Evolutionary conservation across 2,113 vertebrate species (phyloP).

Genomic region (Ammodytes dubius): DNA sequence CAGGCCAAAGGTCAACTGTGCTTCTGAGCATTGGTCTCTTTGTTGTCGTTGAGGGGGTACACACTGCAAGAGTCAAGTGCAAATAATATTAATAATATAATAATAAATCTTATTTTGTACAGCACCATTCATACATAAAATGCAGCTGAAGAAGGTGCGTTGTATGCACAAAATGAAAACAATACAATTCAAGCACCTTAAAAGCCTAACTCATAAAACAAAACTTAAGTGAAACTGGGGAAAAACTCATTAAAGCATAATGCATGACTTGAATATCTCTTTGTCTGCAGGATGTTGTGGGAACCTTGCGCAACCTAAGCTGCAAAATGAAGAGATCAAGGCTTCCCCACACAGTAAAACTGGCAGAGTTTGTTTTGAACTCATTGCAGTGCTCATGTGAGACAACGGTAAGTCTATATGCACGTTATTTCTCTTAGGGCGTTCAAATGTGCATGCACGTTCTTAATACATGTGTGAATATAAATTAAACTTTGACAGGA

Average conservation of each 20-base stretch:
- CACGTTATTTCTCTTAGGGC: background rate
- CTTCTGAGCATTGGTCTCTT: background rate
- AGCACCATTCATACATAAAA: too few species aligned
- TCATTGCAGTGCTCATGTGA: constrained; percentile 45
- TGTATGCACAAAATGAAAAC: too few species aligned
- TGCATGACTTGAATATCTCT: background rate
- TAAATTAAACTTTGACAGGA: background rate
- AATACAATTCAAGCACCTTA: too few species aligned
- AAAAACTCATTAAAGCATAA: too few species aligned
- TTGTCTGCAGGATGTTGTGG: constrained; percentile 43
- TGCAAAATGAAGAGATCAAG: constrained; percentile 57
- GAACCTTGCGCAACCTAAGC: constrained; percentile 37
- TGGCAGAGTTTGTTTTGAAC: background rate
- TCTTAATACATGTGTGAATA: background rate
- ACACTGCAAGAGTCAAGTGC: background rate
- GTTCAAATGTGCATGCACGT: background rate
- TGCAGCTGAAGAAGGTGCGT: too few species aligned
- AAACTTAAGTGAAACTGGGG: too few species aligned
- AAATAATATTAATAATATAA: too few species aligned
- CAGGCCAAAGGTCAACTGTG: background rate
- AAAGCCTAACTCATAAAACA: too few species aligned
- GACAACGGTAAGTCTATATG: constrained; percentile 23
- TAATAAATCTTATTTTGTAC: too few species aligned
- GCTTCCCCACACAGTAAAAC: fast-evolving
- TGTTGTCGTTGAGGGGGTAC: background rate